phyloP scores from a whole-genome alignment of 2,113 vertebrate genomes.

The Cyanocitta stelleri region DNA sequence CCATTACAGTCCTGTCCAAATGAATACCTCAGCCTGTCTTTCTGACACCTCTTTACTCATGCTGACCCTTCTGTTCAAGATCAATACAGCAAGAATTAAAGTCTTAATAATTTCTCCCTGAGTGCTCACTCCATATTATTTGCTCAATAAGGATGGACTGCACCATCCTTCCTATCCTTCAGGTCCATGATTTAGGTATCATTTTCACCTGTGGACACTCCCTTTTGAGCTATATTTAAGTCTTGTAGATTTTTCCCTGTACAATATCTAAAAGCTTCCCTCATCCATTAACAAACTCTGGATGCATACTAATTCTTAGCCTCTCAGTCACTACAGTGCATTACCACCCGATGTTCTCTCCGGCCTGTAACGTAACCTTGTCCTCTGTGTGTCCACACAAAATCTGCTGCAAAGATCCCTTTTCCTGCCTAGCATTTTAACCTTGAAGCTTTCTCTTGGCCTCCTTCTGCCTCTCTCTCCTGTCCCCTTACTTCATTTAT shows the following conservation, averaged over 20 bases:
- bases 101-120: slow-evolving; percentile 32
- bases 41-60: slow-evolving; percentile 1
- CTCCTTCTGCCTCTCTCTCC: not conserved
- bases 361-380: not conserved
- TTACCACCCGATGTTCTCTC: not conserved
- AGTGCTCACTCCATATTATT: slow-evolving; percentile 7
- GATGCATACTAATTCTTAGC: not conserved
- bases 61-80: slow-evolving; percentile 13
- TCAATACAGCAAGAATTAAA: slow-evolving; percentile 46
- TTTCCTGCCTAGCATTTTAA: not conserved
- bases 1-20: not conserved
- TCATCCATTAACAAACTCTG: not conserved
- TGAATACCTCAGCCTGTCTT: not conserved
- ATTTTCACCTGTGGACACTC: not conserved
- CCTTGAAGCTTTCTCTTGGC: not conserved
- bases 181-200: slow-evolving; percentile 3
- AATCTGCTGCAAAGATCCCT: not conserved
- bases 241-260: not conserved
- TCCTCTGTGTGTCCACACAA: not conserved
- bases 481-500: not conserved
- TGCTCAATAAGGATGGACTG: not conserved
- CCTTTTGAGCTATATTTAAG: not conserved
- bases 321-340: not conserved
- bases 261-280: not conserved
- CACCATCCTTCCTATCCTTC: slow-evolving; percentile 2